Evolutionary conservation across 23 tunicate genomes (phyloP).

Genomic region (Diplosoma virens): DNA sequence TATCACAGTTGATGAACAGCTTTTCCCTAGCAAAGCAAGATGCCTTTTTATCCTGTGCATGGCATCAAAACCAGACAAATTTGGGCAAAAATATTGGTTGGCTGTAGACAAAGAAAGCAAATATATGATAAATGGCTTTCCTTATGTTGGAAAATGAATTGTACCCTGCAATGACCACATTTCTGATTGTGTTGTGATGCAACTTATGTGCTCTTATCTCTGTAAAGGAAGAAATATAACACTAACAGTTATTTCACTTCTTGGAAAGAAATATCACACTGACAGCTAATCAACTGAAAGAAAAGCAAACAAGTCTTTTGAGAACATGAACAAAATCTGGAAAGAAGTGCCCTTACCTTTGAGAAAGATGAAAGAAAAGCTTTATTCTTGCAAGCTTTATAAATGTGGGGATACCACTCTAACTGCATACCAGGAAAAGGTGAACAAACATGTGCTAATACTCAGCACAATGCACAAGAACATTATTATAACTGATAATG

Average conservation of each 20-base stretch:
- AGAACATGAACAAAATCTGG: not conserved
- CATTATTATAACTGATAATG: not conserved
- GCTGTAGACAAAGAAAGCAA: constrained; percentile 23
- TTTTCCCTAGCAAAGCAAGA: constrained; percentile 22
- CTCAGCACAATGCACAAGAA: not conserved
- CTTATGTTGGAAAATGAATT: constrained; percentile 7
- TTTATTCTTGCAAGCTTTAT: not conserved
- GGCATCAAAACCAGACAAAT: constrained; percentile 24
- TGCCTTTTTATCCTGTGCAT: not conserved
- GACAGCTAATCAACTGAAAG: not conserved
- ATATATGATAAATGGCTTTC: constrained; percentile 24
- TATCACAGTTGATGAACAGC: constrained; percentile 28
- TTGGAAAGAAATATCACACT: too few species aligned
- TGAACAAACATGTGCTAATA: not conserved
- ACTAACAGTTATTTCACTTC: constrained; percentile 7
- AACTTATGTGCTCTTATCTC: not conserved
- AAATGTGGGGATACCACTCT: not conserved
- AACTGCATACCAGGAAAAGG: not conserved
- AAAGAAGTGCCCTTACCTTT: not conserved
- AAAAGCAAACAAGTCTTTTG: too few species aligned
- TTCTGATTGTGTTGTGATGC: not conserved
- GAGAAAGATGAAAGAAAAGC: not conserved
- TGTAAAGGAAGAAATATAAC: not conserved
- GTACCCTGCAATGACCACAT: not conserved
- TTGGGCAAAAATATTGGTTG: constrained; percentile 23